These are phyloP conservation scores for Lasiurus borealis DNA, from an alignment of 2,113 vertebrate genomes.

Conservation along the genomic window DNA sequence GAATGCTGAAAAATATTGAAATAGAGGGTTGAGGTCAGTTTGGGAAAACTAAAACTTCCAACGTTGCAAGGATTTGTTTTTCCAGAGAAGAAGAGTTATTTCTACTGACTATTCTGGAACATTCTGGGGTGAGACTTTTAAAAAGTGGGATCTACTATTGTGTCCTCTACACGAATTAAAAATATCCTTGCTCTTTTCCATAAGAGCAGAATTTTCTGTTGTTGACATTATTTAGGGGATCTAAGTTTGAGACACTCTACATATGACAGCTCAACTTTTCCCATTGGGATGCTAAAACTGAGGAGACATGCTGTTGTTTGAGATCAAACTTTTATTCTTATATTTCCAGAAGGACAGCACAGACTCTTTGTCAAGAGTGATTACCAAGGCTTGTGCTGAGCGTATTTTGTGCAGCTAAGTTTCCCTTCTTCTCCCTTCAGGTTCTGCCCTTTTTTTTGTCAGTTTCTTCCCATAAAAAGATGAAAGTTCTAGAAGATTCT, in stretches of 20 bases:
- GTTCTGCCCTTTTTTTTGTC: not conserved
- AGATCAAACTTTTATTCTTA: not conserved
- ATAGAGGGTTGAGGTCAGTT: not conserved
- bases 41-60: not conserved
- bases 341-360: not conserved
- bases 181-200: not conserved
- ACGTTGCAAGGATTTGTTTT: not conserved
- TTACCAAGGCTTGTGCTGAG: not conserved
- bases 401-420: too few relatives aligned
- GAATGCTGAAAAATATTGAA: not conserved
- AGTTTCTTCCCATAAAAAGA: not conserved
- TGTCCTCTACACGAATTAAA: not conserved
- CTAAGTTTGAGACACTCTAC: not conserved
- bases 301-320: not conserved
- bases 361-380: not conserved
- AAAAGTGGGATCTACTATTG: not conserved
- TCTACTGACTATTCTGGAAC: not conserved
- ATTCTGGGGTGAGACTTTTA: not conserved
- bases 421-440: not conserved
- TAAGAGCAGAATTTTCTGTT: not conserved
- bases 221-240: not conserved
- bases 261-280: not conserved
- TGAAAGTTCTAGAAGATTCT: not conserved
- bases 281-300: not conserved
- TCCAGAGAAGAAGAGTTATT: not conserved